A percentile compares a stretch with the other conserved stretches of the same genome.
Conservation (phyloP, 1,140 invertebrate species). For the Drosophila auraria region DNA sequence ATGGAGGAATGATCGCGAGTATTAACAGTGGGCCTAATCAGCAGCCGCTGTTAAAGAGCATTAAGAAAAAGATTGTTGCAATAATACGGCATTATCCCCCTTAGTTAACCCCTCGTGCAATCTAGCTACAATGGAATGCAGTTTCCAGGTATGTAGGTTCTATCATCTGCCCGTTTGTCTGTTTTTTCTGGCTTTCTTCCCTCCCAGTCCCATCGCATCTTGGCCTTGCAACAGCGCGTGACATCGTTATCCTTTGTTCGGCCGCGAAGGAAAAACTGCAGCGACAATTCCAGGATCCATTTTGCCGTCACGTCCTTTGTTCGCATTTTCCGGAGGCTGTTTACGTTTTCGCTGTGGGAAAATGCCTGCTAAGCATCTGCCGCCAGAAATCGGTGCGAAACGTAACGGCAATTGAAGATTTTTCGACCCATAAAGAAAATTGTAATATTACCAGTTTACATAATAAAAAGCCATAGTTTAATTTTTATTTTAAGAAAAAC, state of each 20-base stretch:
- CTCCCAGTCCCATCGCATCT: slow-evolving; percentile 18
- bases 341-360: slow-evolving; percentile 66
- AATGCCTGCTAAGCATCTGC: slow-evolving; percentile 49
- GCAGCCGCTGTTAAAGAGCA: slow-evolving; percentile 21
- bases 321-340: slow-evolving; percentile 34
- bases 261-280: slow-evolving; percentile 41
- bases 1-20: slow-evolving; percentile 14
- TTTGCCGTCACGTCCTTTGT: slow-evolving; percentile 42
- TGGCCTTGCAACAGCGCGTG: slow-evolving; percentile 71
- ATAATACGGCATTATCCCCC: neutral
- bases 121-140: slow-evolving; percentile 33
- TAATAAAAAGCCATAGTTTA: neutral
- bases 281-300: slow-evolving; percentile 39
- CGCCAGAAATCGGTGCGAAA: slow-evolving; percentile 30
- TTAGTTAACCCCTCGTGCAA: slow-evolving; percentile 2
- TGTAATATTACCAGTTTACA: neutral
- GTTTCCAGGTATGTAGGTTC: slow-evolving; percentile 31
- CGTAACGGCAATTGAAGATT: slow-evolving; percentile 33
- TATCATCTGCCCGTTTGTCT: slow-evolving; percentile 18
- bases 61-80: neutral
- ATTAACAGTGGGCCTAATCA: slow-evolving; percentile 6
- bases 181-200: slow-evolving; percentile 6
- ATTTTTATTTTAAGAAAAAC: neutral
- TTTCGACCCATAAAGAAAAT: neutral
- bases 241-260: slow-evolving; percentile 74